Conservation (phyloP, 2,888 invertebrate species). For the Heteromurus nitidus region DNA sequence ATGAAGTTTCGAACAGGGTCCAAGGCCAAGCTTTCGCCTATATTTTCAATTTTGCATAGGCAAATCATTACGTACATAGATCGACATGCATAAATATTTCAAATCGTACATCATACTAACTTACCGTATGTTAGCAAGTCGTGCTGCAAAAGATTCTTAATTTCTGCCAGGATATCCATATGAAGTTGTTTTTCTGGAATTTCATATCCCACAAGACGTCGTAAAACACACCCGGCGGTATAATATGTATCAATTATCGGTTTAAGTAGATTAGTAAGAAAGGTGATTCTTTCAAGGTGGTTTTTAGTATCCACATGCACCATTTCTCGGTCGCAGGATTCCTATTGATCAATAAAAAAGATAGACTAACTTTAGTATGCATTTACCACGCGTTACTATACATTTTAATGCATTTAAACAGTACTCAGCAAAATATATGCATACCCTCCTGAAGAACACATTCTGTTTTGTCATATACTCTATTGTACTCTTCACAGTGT, state of each 20-base stretch:
- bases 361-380: too few species aligned
- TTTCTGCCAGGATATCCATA: conserved; percentile 81
- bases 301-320: conserved; percentile 52
- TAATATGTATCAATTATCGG: conserved; percentile 87
- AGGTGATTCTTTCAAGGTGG: conserved; percentile 77
- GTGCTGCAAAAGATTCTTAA: conserved; percentile 80
- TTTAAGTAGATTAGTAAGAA: conserved; percentile 79
- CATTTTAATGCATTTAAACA: too few species aligned
- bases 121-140: conserved; percentile 81
- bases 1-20: conserved; percentile 91
- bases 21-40: conserved; percentile 91
- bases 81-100: too few species aligned
- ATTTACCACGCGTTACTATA: too few species aligned
- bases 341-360: too few species aligned
- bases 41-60: conserved; percentile 60
- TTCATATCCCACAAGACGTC: conserved; percentile 78
- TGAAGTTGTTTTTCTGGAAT: conserved; percentile 83
- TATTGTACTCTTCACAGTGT: conserved; percentile 76
- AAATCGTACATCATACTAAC: conserved; percentile 66
- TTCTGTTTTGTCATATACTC: conserved; percentile 79
- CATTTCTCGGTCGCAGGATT: conserved; percentile 25
- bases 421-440: too few species aligned
- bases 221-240: conserved; percentile 80
- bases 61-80: too few species aligned
- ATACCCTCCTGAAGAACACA: conserved; percentile 72